Base-by-base conservation (phyloP, 2,888 invertebrate genomes). In the Portevinia maculata region DNA sequence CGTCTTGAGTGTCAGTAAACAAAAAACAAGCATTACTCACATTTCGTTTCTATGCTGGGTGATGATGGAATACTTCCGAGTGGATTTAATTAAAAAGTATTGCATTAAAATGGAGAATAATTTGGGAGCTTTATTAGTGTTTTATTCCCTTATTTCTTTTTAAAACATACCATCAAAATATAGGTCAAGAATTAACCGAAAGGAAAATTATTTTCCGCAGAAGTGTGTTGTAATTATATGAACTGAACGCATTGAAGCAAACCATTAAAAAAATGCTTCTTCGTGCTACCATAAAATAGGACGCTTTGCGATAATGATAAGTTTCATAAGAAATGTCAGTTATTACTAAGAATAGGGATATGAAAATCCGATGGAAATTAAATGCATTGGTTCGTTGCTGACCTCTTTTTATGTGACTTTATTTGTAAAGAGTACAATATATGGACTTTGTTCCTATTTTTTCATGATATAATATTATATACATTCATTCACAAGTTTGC, bases 161-260 rank as follows among this genome's bases (percentile, higher is more conserved):
- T 37, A 8, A 11, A 53, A 46, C 30, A n/a, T 39, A 8, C 52
- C 15, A 37, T 44, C 15, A 5, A 53, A 70, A 69, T 64, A 50
- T 76, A 34, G 76, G 76, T 78, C 70, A 78, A 78, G 76, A 62
- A 57, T 41, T 64, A 50, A 57, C 62, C 48, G 8, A 78, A 57
- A 62, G 60, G 13, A 24, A 44, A 62, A 69, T 28, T 52, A 19
- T 21, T 60, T 44, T 13, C 19, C 30, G 8, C 30, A 46, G 32
- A 57, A 46, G 24, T 69, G 44, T 44, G 19, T 4, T 11, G 19
- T 19, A 67, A 75, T 52, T 59, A 52, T 9, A 28, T 30, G 48
- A 64, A 50, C 34, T 39, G 28, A 39, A 55, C 67, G 44, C 30
- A 9, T 30, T 28, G 15, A 30, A 39, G 65, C 13, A 17, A 50